Evolutionary conservation across 1,140 invertebrate genomes (phyloP), one percentile per base, ranked within the genome.

Genomic region (Drosophila nasuta): DNA sequence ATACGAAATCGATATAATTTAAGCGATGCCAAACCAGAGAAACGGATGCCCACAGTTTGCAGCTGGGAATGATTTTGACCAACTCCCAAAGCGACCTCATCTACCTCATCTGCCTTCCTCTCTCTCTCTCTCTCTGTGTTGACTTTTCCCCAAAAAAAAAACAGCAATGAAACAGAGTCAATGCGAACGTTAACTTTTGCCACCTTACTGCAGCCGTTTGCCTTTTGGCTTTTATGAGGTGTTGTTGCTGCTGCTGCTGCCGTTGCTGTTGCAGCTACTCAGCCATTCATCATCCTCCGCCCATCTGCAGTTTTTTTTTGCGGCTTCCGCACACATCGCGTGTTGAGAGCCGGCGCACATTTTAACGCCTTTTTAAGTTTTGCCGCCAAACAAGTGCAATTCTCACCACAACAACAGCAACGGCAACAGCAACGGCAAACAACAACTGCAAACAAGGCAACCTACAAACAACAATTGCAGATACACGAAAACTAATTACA

Each of bases 401-500:
- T 91, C 87, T 73, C 87, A 82, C 65, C 73, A 67, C 56, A 69
- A 46, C 30, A 68, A 10, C 43, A 70, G 48, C 48, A 43, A 59
- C 69, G 77, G 46, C 65, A 59, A 38, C 52, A 74, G 60, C 81
- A 77, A 8, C 49, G 13, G 30, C 28, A 62, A 13, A 62, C 38
- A 64, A 45, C 33, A 62, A n/a, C 28, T 48, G 13, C 6, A 20
- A 58, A 60, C 68, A 58, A 33, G 20, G 28, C 69, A 77, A 51
- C 69, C 69, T 54, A 35, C 63, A 60, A 74, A 70, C 75, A 88
- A 89, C 87, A 90, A 91, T 87, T 91, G 79, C 79, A 87, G 87
- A 87, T 91, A 91, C 86, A 89, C 86, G 86, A 90, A 91, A 91
- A 91, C 88, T 91, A 91, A 91, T 91, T 91, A 91, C 80, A 91